Percentiles rank a stretch among this genome's conserved stretches.
Evolutionary conservation across 1,140 invertebrate genomes (phyloP).

Genomic region (Nasonia giraulti): DNA sequence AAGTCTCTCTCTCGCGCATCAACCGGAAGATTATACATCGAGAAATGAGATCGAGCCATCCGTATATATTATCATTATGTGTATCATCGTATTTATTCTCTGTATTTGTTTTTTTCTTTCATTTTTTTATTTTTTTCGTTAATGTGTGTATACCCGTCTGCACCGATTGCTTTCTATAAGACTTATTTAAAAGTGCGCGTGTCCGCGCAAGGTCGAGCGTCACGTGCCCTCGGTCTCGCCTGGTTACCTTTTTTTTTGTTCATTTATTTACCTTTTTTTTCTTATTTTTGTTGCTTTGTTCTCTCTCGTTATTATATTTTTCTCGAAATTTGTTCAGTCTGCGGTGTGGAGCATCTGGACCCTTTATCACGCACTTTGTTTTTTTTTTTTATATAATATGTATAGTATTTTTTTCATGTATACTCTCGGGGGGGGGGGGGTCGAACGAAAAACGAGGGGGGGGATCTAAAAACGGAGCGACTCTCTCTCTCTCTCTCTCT

Average conservation of each 20-base stretch:
- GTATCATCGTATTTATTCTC: too few species aligned
- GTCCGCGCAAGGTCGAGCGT: constrained; percentile 30
- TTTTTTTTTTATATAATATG: constrained; percentile 23
- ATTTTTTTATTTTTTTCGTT: background rate
- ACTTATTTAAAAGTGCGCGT: constrained; percentile 1
- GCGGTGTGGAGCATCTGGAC: constrained; percentile 44
- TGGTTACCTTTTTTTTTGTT: background rate
- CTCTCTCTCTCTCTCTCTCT: constrained; percentile 6
- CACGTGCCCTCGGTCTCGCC: background rate
- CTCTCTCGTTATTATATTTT: constrained; percentile 14
- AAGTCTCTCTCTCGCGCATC: background rate
- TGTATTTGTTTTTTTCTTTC: background rate
- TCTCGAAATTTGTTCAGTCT: constrained; percentile 40
- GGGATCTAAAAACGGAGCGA: background rate
- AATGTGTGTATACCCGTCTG: background rate
- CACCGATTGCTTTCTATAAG: constrained; percentile 10
- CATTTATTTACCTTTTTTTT: background rate
- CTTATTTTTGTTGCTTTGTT: background rate
- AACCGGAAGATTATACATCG: background rate
- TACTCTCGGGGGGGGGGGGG: background rate
- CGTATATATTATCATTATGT: too few species aligned
- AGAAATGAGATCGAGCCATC: background rate
- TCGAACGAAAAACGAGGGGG: background rate
- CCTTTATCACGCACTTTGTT: constrained; percentile 11
- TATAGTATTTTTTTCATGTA: constrained; percentile 1